A percentile compares a stretch with the other conserved stretches of the same genome.
Conservation (phyloP, 2,888 invertebrate species). For the Pegoplata infirma region DNA sequence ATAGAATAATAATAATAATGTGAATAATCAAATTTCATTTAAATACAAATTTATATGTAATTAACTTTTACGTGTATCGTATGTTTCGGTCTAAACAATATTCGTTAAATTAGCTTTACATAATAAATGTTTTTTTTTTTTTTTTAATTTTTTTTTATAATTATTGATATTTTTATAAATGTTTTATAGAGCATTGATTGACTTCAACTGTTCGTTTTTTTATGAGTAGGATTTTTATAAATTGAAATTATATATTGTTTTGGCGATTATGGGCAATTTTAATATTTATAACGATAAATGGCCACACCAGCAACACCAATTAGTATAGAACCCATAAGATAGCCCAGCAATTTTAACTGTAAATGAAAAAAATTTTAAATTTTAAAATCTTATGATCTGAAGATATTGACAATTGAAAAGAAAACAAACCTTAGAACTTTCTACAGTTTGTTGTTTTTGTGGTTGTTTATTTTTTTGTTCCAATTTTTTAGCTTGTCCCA, state of each 20-base stretch:
- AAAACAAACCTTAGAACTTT: conserved; percentile 74
- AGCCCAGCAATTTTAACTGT: conserved; percentile 77
- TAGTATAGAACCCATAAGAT: conserved; percentile 83
- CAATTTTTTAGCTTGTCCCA: conserved; percentile 79
- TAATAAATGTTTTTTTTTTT: not conserved
- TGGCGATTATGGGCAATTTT: conserved; percentile 39
- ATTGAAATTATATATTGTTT: not conserved
- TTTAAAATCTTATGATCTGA: not conserved
- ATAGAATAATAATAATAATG: conserved; percentile 6
- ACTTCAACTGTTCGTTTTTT: conserved; percentile 1
- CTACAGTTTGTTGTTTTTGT: conserved; percentile 71
- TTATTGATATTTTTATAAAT: conserved; percentile 21
- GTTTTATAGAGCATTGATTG: conserved; percentile 13
- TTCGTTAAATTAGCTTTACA: not conserved
- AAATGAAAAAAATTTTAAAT: conserved; percentile 43
- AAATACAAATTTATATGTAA: not conserved
- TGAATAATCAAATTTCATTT: not conserved
- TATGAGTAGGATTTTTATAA: conserved; percentile 3
- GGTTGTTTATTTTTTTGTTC: conserved; percentile 74
- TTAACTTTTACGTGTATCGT: not conserved
- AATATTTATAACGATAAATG: conserved; percentile 85
- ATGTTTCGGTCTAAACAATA: not conserved
- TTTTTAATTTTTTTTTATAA: conserved; percentile 21
- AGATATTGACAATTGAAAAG: not conserved
- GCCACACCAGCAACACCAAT: conserved; percentile 86